phyloP scores from a whole-genome alignment of 2,888 invertebrate genomes.

The Drepanosiphum platanoidis region DNA sequence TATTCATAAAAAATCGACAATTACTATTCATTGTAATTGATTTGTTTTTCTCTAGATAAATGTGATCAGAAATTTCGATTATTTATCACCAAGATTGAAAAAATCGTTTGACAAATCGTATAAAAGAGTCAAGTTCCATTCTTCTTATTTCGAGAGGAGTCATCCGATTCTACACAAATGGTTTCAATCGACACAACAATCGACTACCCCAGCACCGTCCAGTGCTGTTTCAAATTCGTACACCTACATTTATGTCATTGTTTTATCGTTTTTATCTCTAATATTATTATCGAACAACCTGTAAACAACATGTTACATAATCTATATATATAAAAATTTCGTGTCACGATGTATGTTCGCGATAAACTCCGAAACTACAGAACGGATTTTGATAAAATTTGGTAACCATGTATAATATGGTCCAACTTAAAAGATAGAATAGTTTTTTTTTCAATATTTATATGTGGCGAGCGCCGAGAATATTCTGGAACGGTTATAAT shows the following conservation, averaged over 20 bases:
- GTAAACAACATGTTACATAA: neutral
- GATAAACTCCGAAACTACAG: no score
- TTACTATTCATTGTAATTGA: neutral
- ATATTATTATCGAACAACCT: neutral
- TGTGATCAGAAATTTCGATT: constrained; percentile 1
- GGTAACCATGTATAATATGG: no score
- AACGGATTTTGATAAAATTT: no score
- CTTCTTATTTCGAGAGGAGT: constrained; percentile 9
- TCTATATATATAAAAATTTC: no score
- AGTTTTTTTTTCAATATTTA: no score
- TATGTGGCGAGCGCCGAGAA: no score
- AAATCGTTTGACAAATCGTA: constrained; percentile 25
- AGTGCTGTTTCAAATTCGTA: constrained; percentile 18
- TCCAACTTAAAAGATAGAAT: no score
- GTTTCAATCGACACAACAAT: neutral
- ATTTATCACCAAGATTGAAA: constrained; percentile 30
- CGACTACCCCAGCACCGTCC: neutral
- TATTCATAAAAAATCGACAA: neutral
- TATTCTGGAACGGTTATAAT: no score
- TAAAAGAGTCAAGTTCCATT: constrained; percentile 18
- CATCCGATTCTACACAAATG: constrained; percentile 28
- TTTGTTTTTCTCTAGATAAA: constrained; percentile 37
- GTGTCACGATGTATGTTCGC: no score
- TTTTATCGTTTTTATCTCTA: constrained; percentile 16
- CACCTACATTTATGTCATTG: neutral